Conservation (phyloP, 2,797 vertebrate genomes). For the Dermochelys coriacea region DNA sequence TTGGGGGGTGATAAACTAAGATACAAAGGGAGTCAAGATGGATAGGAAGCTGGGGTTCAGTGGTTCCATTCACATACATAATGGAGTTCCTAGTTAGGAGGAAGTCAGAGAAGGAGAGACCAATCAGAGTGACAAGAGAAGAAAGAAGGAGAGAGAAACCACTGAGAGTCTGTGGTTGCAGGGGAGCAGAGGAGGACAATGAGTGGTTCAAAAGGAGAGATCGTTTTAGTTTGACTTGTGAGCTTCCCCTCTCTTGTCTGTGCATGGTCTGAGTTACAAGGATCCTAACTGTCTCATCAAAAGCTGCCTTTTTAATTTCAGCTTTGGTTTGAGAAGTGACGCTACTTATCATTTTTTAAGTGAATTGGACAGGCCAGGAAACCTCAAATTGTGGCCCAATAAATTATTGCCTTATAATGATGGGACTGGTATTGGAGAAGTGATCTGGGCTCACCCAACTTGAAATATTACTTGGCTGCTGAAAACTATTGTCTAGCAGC, state of each 20-base stretch:
- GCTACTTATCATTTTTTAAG: not conserved
- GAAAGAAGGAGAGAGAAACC: not conserved
- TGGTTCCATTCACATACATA: not conserved
- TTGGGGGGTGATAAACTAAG: not conserved
- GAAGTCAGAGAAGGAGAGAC: not conserved
- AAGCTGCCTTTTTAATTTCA: not conserved
- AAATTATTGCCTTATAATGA: fast-evolving
- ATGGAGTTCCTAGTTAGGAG: not conserved
- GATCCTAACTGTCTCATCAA: not conserved
- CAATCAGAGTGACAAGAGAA: not conserved
- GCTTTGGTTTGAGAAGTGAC: not conserved
- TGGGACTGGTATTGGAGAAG: not conserved
- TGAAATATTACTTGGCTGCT: not conserved
- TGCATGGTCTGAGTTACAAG: not conserved
- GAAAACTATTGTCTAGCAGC: not conserved
- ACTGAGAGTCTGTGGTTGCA: not conserved
- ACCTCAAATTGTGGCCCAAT: not conserved
- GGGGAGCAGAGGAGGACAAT: not conserved
- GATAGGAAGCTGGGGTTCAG: fast-evolving
- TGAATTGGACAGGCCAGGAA: not conserved
- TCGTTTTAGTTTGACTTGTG: not conserved
- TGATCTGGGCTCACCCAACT: not conserved
- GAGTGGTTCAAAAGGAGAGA: not conserved
- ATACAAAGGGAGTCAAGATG: not conserved
- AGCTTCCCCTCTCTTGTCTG: not conserved